A percentile compares a stretch with the other conserved stretches of the same genome.
Evolutionary conservation across 1,140 invertebrate species (phyloP).

Genomic region (Hyposmocoma kahamanoa): DNA sequence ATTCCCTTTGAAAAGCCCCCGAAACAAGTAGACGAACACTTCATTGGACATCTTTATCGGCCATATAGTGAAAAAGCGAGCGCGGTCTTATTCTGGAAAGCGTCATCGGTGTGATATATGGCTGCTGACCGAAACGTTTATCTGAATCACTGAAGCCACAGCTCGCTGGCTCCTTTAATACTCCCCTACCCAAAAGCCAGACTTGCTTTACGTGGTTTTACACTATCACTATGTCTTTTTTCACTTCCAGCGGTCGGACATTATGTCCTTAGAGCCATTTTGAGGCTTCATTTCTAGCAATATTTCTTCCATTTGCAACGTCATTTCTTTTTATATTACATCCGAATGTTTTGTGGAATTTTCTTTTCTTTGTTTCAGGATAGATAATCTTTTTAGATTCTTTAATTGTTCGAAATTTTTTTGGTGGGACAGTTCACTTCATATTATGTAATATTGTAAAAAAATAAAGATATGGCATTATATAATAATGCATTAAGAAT

Average conservation of each 20-base stretch:
- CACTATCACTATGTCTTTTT: conserved; percentile 50
- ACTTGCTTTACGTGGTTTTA: conserved; percentile 28
- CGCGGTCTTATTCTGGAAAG: conserved; percentile 28
- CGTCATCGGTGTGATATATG: conserved; percentile 48
- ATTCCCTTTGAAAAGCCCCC: conserved; percentile 10
- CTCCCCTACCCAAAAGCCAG: conserved; percentile 20
- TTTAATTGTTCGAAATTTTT: no score
- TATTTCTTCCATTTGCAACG: conserved; percentile 55
- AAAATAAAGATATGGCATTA: no score
- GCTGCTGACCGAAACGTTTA: conserved; percentile 54
- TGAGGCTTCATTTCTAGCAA: conserved; percentile 35
- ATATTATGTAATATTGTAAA: no score
- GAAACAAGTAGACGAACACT: conserved; percentile 12
- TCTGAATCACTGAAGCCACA: conserved; percentile 53
- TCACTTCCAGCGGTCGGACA: conserved; percentile 33
- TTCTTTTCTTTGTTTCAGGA: no score
- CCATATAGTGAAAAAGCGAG: conserved; percentile 28
- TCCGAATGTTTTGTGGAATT: conserved; percentile 23
- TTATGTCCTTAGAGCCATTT: conserved; percentile 47
- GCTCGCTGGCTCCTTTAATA: conserved; percentile 41
- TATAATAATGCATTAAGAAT: no score
- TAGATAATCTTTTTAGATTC: no score
- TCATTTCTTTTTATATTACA: conserved; percentile 45
- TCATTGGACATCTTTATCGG: conserved; percentile 35
- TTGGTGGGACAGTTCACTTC: no score